Evolutionary conservation across 2,888 invertebrate species (phyloP).

Genomic region (Micoletzkya japonica): DNA sequence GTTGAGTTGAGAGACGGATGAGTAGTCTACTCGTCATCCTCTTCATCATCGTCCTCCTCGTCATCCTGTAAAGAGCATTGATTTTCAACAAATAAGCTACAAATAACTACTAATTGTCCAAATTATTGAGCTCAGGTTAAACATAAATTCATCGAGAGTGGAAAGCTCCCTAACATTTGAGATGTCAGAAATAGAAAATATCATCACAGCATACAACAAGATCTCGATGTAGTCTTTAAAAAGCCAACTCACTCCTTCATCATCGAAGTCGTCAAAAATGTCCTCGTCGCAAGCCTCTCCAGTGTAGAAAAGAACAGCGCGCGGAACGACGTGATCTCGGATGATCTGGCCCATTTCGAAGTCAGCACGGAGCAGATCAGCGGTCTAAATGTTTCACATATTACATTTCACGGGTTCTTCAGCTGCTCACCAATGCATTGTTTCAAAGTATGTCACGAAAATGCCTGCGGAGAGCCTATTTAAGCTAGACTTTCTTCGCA

Average conservation of each 20-base stretch:
- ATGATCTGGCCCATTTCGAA: constrained; percentile 98
- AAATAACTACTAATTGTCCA: neutral
- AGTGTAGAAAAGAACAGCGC: constrained; percentile 93
- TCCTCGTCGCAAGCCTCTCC: constrained; percentile 69
- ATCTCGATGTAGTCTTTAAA: neutral
- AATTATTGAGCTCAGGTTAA: neutral
- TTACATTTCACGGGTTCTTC: neutral
- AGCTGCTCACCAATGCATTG: neutral
- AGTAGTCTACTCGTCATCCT: constrained; percentile 32
- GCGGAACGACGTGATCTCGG: constrained; percentile 92
- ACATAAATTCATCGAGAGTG: constrained; percentile 4
- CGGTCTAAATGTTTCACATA: constrained; percentile 67
- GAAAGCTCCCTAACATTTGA: constrained; percentile 12
- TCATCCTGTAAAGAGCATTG: constrained; percentile 30
- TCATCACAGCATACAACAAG: constrained; percentile 5
- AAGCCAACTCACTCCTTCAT: constrained; percentile 28
- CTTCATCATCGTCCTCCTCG: constrained; percentile 33
- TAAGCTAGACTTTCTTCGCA: neutral
- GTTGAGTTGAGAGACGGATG: neutral
- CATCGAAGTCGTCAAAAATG: constrained; percentile 31
- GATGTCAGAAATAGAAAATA: constrained; percentile 9
- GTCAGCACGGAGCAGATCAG: constrained; percentile 84
- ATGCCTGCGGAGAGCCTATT: neutral
- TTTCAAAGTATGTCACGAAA: neutral
- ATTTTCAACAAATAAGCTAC: neutral